phyloP scores from a whole-genome alignment of 2,888 invertebrate genomes.

The Pyrocoelia pectoralis region DNA sequence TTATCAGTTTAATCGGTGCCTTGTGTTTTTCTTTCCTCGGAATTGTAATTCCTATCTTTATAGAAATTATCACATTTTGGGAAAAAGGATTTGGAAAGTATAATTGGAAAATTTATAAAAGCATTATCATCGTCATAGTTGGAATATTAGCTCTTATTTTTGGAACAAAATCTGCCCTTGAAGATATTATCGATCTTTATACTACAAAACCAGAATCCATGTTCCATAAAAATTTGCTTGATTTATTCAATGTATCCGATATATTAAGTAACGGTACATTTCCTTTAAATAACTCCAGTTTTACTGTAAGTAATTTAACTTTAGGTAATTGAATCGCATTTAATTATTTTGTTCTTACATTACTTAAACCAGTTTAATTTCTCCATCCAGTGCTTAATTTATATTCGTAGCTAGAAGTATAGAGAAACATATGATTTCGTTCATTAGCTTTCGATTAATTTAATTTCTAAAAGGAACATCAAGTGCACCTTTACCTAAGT shows the following conservation, averaged over 20 bases:
- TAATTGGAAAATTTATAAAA: conserved; percentile 81
- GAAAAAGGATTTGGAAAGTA: conserved; percentile 78
- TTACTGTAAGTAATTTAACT: not conserved
- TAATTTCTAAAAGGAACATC: too few relatives aligned
- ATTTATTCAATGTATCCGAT: conserved; percentile 3
- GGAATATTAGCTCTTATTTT: conserved; percentile 84
- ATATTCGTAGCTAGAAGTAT: too few relatives aligned
- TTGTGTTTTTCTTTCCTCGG: conserved; percentile 93
- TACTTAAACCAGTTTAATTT: not conserved
- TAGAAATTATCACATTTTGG: conserved; percentile 89
- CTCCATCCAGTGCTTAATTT: too few relatives aligned
- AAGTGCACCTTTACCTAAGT: too few relatives aligned
- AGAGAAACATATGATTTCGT: too few relatives aligned
- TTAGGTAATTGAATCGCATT: not conserved
- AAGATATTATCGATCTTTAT: conserved; percentile 64
- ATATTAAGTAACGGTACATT: not conserved
- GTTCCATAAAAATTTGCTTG: not conserved
- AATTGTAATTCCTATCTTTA: conserved; percentile 83
- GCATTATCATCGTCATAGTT: conserved; percentile 75
- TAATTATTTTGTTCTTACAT: not conserved
- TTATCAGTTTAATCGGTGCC: conserved; percentile 92
- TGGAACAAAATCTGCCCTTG: conserved; percentile 75
- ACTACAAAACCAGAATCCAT: conserved; percentile 5
- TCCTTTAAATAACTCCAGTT: not conserved
- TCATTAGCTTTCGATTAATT: too few relatives aligned